phyloP scores from a whole-genome alignment of 2,113 vertebrate species.

The Oncorhynchus tshawytscha region DNA sequence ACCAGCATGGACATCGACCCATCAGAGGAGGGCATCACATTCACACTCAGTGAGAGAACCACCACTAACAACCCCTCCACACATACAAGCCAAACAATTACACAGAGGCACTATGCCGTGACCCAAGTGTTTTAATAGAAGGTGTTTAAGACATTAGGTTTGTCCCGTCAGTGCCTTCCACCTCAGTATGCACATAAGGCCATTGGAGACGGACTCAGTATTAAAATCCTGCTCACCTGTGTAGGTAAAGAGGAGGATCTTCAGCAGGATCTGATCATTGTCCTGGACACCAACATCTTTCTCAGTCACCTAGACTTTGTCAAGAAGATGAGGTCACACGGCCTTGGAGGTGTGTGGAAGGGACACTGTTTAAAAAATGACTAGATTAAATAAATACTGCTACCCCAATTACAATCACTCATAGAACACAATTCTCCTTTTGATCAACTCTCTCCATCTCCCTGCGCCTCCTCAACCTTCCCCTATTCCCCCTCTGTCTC shows the following conservation, averaged over 20 bases:
- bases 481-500: slow-evolving; percentile 49
- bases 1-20: slow-evolving; percentile 89
- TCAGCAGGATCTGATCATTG: slow-evolving; percentile 77
- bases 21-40: slow-evolving; percentile 70
- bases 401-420: not conserved
- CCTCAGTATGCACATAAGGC: not conserved
- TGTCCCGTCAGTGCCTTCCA: not conserved
- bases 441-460: not conserved
- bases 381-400: not conserved
- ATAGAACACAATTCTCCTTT: not conserved
- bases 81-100: not conserved
- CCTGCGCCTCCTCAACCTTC: not conserved
- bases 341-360: slow-evolving; percentile 78
- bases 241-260: slow-evolving; percentile 55
- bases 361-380: not conserved
- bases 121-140: too few species aligned
- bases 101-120: too few species aligned
- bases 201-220: not conserved
- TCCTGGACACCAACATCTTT: slow-evolving; percentile 93
- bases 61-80: not conserved
- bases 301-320: slow-evolving; percentile 91
- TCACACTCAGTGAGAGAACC: slow-evolving; percentile 62
- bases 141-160: too few species aligned
- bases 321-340: slow-evolving; percentile 75
- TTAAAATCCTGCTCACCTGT: slow-evolving; percentile 1